phyloP scores from a whole-genome alignment of 2,888 invertebrate species.

The Polydrusus tereticollis region DNA sequence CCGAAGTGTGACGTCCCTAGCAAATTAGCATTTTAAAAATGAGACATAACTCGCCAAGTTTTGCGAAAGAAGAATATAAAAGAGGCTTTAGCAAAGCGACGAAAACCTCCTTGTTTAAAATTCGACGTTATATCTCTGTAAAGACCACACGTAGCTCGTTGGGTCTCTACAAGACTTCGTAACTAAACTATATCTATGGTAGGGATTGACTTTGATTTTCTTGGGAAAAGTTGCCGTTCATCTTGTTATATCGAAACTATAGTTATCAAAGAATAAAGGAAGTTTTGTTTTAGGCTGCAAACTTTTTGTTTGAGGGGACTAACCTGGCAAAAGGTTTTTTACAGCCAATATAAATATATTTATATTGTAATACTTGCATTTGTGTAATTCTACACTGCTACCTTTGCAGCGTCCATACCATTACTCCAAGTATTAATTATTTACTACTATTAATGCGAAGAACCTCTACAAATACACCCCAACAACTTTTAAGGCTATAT shows the following conservation, averaged over 20 bases:
- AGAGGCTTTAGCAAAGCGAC: constrained; percentile 36
- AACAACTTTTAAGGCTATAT: no score
- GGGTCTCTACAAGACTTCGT: constrained; percentile 54
- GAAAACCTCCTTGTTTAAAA: constrained; percentile 59
- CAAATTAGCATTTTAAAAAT: constrained; percentile 38
- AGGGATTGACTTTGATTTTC: constrained; percentile 50
- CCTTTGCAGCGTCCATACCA: no score
- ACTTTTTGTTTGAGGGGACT: background rate
- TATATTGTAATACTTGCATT: no score
- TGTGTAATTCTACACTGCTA: no score
- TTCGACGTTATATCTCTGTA: constrained; percentile 63
- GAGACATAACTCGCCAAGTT: constrained; percentile 38
- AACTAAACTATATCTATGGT: constrained; percentile 51
- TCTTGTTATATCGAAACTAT: constrained; percentile 21
- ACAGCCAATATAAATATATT: no score
- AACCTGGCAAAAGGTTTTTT: background rate
- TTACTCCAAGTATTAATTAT: no score
- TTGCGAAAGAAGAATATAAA: constrained; percentile 47
- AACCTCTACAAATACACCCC: no score
- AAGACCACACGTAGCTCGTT: constrained; percentile 63
- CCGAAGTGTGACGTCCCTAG: background rate
- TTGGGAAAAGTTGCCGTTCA: constrained; percentile 29
- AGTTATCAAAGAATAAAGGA: constrained; percentile 21
- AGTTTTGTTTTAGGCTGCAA: background rate
- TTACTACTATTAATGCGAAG: no score